Evolutionary conservation across 2,888 invertebrate species (phyloP).

Genomic region (Chrysotoxum bicinctum): DNA sequence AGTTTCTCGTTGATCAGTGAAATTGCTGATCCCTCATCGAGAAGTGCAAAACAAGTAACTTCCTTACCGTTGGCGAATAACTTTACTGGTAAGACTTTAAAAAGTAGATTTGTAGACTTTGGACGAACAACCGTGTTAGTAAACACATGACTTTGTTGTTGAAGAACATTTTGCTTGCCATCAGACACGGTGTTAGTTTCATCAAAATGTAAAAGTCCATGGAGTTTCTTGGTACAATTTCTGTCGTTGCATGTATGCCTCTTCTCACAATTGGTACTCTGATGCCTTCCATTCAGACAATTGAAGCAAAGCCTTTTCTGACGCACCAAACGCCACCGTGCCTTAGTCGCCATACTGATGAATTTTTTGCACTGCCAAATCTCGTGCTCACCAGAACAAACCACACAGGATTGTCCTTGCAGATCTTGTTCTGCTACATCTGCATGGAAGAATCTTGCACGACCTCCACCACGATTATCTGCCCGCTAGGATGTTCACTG

Average conservation of each 20-base stretch:
- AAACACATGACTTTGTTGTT: neutral
- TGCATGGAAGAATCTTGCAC: conserved; percentile 8
- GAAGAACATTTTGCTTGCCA: neutral
- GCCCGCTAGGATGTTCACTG: neutral
- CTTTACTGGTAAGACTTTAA: neutral
- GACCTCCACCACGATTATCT: neutral
- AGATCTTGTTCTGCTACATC: neutral
- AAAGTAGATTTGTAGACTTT: neutral
- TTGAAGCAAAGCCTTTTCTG: too few species aligned
- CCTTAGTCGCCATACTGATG: neutral
- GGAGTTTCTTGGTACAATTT: neutral
- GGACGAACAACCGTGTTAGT: neutral
- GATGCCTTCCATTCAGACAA: neutral
- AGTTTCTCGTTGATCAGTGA: neutral
- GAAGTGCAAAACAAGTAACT: neutral
- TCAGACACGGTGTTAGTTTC: neutral
- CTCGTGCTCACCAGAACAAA: neutral
- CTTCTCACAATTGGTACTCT: neutral
- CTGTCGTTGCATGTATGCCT: neutral
- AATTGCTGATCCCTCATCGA: neutral
- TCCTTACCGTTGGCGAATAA: neutral
- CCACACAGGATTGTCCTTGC: neutral
- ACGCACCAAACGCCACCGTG: neutral
- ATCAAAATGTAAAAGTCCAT: neutral
- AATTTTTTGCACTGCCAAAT: neutral